Percentiles rank a stretch among this genome's conserved stretches.
phyloP scores from a whole-genome alignment of 1,140 invertebrate species.

The Musca domestica region DNA sequence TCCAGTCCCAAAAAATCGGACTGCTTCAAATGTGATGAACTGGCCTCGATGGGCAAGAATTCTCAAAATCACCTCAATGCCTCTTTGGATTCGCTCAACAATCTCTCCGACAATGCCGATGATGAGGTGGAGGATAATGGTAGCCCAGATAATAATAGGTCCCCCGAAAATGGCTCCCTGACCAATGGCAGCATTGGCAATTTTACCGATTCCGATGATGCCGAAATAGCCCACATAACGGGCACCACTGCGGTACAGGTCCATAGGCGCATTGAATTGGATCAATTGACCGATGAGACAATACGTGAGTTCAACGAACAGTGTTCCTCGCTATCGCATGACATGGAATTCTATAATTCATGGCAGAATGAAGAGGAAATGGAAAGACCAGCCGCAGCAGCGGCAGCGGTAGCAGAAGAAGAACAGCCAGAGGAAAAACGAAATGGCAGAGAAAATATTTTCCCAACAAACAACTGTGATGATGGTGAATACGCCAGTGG shows the following conservation, averaged over 20 bases:
- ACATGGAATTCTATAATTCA: conserved; percentile 41
- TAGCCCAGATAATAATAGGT: neutral
- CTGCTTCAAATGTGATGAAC: neutral
- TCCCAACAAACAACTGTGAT: neutral
- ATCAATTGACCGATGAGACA: conserved; percentile 48
- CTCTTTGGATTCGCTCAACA: conserved; percentile 65
- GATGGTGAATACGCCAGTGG: too few relatives aligned
- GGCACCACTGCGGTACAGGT: conserved; percentile 50
- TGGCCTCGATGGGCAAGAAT: too few relatives aligned
- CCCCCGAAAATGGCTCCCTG: neutral
- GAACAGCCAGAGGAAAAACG: neutral
- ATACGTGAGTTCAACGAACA: conserved; percentile 47
- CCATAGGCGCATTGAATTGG: conserved; percentile 48
- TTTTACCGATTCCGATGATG: conserved; percentile 49
- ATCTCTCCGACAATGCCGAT: conserved; percentile 58
- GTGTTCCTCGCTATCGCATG: conserved; percentile 35
- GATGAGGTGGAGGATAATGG: conserved; percentile 29
- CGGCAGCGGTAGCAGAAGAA: neutral
- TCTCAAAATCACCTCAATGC: conserved; percentile 40
- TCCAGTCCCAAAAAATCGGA: neutral
- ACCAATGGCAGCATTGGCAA: conserved; percentile 34
- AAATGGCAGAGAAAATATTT: neutral
- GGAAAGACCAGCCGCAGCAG: neutral
- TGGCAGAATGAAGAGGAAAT: conserved; percentile 49
- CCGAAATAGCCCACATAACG: conserved; percentile 52